Evolutionary conservation across 2,113 vertebrate genomes (phyloP).

Genomic region (Halcyon senegalensis): DNA sequence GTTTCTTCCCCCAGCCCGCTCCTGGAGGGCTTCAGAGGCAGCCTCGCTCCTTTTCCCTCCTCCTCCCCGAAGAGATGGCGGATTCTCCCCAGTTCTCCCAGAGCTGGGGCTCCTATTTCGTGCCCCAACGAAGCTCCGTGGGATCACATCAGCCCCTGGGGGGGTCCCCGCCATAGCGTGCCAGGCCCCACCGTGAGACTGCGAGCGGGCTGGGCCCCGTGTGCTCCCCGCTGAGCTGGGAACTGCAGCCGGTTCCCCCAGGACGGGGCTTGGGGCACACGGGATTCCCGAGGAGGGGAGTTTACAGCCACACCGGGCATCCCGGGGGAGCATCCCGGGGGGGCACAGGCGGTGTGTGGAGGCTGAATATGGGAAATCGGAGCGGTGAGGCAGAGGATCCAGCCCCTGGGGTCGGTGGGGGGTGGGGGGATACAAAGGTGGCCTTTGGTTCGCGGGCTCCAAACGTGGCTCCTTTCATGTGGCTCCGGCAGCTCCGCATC

Average conservation of each 20-base stretch:
- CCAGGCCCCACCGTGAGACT: not conserved
- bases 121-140: accelerated
- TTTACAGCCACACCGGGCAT: accelerated
- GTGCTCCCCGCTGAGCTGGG: not conserved
- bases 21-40: not conserved
- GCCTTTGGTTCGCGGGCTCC: not conserved
- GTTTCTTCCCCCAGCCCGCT: no score
- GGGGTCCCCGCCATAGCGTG: no score
- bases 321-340: not conserved
- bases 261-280: not conserved
- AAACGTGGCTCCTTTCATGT: not conserved
- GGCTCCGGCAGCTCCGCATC: not conserved
- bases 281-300: accelerated
- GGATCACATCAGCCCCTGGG: not conserved
- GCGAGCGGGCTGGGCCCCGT: not conserved
- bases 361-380: no score
- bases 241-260: not conserved
- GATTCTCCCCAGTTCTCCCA: accelerated
- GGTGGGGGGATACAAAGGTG: accelerated
- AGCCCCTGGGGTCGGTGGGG: not conserved
- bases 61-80: accelerated
- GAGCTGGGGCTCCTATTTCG: not conserved
- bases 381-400: not conserved
- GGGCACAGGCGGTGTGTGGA: not conserved
- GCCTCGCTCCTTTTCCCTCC: not conserved